phyloP scores from a whole-genome alignment of 2,888 invertebrate genomes.

The Rotaria socialis region DNA sequence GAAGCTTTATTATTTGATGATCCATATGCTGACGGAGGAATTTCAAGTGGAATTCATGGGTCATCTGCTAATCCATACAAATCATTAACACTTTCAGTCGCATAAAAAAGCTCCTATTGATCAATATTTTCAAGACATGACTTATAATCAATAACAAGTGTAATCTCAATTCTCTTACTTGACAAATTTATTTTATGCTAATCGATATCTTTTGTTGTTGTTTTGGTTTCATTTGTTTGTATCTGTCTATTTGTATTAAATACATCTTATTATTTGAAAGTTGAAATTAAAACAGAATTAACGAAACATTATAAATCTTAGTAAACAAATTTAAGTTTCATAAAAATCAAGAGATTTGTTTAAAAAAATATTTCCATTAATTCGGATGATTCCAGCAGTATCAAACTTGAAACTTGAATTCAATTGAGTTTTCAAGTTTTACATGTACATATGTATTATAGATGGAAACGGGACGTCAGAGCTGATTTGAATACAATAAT shows the following conservation, averaged over 20 bases:
- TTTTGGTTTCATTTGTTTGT: neutral
- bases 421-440: too few species aligned
- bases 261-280: neutral
- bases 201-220: neutral
- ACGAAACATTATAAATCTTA: too few species aligned
- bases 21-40: neutral
- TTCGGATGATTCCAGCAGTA: too few species aligned
- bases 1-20: slow-evolving; percentile 8
- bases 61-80: neutral
- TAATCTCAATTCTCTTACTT: neutral
- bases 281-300: too few species aligned
- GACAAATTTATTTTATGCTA: neutral
- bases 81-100: neutral
- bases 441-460: too few species aligned
- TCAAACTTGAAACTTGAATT: too few species aligned
- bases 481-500: too few species aligned
- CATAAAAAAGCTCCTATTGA: neutral
- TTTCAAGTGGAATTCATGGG: neutral
- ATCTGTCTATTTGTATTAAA: slow-evolving; percentile 4
- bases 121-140: too few species aligned
- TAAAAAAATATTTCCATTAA: too few species aligned
- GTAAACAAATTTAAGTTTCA: too few species aligned
- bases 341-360: too few species aligned
- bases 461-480: too few species aligned
- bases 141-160: neutral